Percentiles rank a stretch among this genome's conserved stretches.
Evolutionary conservation across 2,888 invertebrate genomes (phyloP).

Genomic region (Drosophila paracracens): DNA sequence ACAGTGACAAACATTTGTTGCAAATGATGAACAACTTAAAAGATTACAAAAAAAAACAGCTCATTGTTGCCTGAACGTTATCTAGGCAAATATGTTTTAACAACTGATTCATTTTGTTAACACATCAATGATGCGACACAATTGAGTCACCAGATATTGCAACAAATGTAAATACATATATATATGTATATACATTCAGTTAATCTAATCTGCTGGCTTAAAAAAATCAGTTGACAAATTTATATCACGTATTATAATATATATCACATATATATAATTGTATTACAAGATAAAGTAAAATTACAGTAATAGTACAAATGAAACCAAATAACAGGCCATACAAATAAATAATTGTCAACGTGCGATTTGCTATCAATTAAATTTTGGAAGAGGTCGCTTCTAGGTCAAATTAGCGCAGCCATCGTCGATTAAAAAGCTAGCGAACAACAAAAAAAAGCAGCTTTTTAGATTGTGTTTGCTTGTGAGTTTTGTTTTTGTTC

Average conservation of each 20-base stretch:
- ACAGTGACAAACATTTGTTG: background rate
- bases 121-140: constrained; percentile 4
- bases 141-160: constrained; percentile 8
- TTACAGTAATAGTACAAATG: background rate
- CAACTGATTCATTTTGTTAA: constrained; percentile 4
- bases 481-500: constrained; percentile 39
- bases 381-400: constrained; percentile 14
- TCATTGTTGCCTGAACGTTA: background rate
- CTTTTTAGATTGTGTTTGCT: constrained; percentile 29
- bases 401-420: constrained; percentile 15
- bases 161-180: constrained; percentile 11
- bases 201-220: constrained; percentile 31
- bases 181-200: constrained; percentile 1
- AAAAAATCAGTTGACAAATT: background rate
- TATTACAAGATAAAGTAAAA: background rate
- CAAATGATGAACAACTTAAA: background rate
- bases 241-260: background rate
- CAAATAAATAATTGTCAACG: background rate
- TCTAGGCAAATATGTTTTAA: background rate
- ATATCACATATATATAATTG: no score
- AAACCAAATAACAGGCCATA: background rate
- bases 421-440: background rate
- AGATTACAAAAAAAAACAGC: background rate
- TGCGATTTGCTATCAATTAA: constrained; percentile 10
- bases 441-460: background rate